Evolutionary conservation across 2,888 invertebrate species (phyloP).

Genomic region (Hyposoter dolosus): DNA sequence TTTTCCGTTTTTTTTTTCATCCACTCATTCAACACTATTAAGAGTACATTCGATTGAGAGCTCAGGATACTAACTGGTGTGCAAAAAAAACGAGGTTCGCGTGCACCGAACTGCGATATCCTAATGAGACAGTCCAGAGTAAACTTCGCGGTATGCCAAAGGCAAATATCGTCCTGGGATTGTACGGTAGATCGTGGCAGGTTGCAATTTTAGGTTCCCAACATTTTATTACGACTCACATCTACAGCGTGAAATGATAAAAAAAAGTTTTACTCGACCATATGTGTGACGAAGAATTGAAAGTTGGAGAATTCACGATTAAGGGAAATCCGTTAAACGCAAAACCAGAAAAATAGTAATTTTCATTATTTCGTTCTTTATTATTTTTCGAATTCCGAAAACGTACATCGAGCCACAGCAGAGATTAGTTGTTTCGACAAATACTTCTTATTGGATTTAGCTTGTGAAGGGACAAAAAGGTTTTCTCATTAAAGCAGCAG

Average conservation of each 20-base stretch:
- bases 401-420: neutral
- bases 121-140: constrained; percentile 63
- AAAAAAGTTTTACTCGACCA: neutral
- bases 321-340: neutral
- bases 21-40: neutral
- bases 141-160: constrained; percentile 50
- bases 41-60: neutral
- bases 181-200: constrained; percentile 44
- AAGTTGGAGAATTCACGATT: neutral
- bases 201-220: constrained; percentile 48
- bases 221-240: constrained; percentile 3
- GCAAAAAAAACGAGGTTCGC: constrained; percentile 1
- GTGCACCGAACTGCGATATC: constrained; percentile 10
- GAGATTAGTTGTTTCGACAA: neutral
- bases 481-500: neutral
- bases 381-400: neutral
- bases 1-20: neutral
- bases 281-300: neutral
- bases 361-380: neutral
- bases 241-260: neutral
- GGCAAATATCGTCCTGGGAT: constrained; percentile 57
- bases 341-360: neutral
- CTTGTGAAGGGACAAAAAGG: neutral
- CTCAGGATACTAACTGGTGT: neutral
- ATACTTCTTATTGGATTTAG: neutral